Evolutionary conservation across 2,888 invertebrate genomes (phyloP).

Genomic region (Eristalis pertinax): DNA sequence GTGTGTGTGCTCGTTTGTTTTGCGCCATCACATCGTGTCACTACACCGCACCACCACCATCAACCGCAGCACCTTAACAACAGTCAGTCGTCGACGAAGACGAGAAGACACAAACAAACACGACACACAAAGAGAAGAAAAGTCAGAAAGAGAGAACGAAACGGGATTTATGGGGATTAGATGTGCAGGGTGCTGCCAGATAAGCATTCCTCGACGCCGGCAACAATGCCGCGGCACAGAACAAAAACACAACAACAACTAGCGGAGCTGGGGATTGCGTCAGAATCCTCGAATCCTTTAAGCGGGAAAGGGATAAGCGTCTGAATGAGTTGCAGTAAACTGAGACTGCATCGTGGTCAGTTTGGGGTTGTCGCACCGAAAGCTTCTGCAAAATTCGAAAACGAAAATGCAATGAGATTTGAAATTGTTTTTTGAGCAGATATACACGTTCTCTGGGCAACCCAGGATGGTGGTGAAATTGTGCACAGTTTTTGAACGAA

Average conservation of each 20-base stretch:
- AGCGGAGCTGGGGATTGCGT: too few relatives aligned
- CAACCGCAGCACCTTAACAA: conserved; percentile 4
- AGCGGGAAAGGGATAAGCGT: not conserved
- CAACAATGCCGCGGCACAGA: not conserved
- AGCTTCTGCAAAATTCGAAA: not conserved
- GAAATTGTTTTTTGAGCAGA: not conserved
- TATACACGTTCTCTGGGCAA: too few relatives aligned
- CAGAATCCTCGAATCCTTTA: not conserved
- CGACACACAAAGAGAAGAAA: conserved; percentile 9
- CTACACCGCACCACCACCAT: conserved; percentile 28
- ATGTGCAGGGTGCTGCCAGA: conserved; percentile 47
- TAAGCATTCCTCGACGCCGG: conserved; percentile 1
- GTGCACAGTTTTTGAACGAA: not conserved
- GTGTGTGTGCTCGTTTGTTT: conserved; percentile 18
- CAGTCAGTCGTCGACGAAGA: conserved; percentile 32
- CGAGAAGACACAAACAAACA: conserved; percentile 9
- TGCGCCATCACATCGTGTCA: not conserved
- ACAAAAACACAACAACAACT: not conserved
- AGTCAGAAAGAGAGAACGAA: conserved; percentile 2
- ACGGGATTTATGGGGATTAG: conserved; percentile 50
- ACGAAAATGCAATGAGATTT: not conserved
- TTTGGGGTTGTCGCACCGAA: not conserved
- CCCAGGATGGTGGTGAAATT: not conserved
- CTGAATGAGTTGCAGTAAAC: not conserved
- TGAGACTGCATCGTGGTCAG: not conserved